A percentile compares a stretch with the other conserved stretches of the same genome.
These are phyloP conservation scores for Drosophila albomicans DNA, from an alignment of 1,140 invertebrate species.

Conservation along the genomic window DNA sequence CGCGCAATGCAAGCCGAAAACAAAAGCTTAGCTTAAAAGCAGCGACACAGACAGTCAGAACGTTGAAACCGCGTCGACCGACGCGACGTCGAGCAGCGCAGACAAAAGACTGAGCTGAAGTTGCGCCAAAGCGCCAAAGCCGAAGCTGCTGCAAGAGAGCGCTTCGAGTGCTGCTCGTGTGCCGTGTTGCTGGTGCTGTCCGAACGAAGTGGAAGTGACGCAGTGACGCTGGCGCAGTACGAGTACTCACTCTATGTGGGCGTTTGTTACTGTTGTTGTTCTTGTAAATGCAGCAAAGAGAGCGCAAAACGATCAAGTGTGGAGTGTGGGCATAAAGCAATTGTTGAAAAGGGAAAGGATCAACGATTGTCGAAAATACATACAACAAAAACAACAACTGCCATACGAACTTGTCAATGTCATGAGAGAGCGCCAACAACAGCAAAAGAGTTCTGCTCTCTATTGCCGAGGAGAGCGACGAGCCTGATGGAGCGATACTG, in stretches of 20 bases:
- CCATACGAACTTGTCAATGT: slow-evolving; percentile 34
- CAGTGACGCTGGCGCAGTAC: slow-evolving; percentile 20
- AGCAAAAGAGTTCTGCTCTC: too few species aligned
- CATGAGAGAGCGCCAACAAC: slow-evolving; percentile 1
- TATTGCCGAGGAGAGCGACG: slow-evolving; percentile 2
- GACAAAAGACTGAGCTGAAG: slow-evolving; percentile 75
- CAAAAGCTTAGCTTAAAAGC: slow-evolving; percentile 43
- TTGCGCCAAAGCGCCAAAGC: slow-evolving; percentile 53
- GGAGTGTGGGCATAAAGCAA: slow-evolving; percentile 31
- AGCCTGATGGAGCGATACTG: slow-evolving; percentile 1
- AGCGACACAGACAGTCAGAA: slow-evolving; percentile 54
- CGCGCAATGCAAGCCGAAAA: slow-evolving; percentile 40
- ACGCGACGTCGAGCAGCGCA: slow-evolving; percentile 50
- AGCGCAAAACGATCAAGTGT: slow-evolving; percentile 7
- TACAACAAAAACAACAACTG: neutral
- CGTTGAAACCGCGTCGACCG: slow-evolving; percentile 60
- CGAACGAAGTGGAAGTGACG: neutral
- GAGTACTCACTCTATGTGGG: slow-evolving; percentile 46
- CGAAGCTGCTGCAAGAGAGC: slow-evolving; percentile 52
- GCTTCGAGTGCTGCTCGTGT: slow-evolving; percentile 30
- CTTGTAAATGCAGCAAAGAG: slow-evolving; percentile 37
- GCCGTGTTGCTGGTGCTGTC: slow-evolving; percentile 1
- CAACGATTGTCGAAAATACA: slow-evolving; percentile 28
- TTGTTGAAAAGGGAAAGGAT: slow-evolving; percentile 66
- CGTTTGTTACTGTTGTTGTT: slow-evolving; percentile 29